Evolutionary conservation across 2,113 vertebrate species (phyloP), one percentile per base, ranked within the genome.

Genomic region (Sylvilagus bachmani): DNA sequence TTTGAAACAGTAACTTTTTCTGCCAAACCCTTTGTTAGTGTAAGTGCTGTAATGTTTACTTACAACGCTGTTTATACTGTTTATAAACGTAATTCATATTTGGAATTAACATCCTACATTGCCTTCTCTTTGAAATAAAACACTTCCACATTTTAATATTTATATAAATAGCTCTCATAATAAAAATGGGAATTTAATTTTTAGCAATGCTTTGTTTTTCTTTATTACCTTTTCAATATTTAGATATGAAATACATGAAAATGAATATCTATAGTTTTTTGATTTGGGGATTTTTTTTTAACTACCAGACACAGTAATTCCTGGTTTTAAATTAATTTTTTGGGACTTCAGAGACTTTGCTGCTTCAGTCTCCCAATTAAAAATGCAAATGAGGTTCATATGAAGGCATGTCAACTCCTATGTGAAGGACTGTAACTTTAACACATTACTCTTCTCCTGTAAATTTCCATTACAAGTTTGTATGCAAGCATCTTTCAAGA

Each of bases 401-500:
- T 31, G 49, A 89, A 92, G 78, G 24, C 66, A 74, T 58, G 83
- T 77, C n/a, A 62, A 44, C 19, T 89, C 44, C 14, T 53, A 69
- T 38, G 61, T 90, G 75, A 80, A 93, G 92, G 55, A 31, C 71
- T 24, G 4, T n/a, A 66, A 44, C n/a, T 85, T 81, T 62, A 44
- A 49, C 95, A 55, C 33, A 86, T 51, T 49, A 58, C 58, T 78
- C 93, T 80, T 74, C 74, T 80, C 27, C 78, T 86, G 85, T 94
- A 90, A 95, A 92, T 95, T 97, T 97, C 95, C 89, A 95, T 38
- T 24, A 29, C 79, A 79, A 85, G 80, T 89, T 86, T 91, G 74
- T 78, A 90, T 70, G 79, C 70, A 17, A 70, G 58, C 21, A 91
- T 31, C 73, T 96, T 92, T 79, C 51, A 87, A 86, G 69, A 44